Conservation (phyloP, 1,140 invertebrate species). For the Epicauta chinensis region DNA sequence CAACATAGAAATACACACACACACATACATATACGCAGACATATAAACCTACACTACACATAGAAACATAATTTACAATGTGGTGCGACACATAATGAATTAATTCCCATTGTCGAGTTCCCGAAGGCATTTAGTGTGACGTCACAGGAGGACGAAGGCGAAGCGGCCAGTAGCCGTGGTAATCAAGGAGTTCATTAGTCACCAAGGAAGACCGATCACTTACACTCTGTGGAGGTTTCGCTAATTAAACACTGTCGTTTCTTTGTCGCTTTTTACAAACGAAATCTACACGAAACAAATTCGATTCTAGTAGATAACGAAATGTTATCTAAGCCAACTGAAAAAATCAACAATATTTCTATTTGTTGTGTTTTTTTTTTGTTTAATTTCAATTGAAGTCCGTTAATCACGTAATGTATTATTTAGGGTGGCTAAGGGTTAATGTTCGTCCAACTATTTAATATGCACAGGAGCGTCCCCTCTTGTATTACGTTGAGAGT, state of each 20-base stretch:
- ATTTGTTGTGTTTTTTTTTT: no score
- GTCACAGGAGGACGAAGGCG: conserved; percentile 2
- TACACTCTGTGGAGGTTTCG: conserved; percentile 13
- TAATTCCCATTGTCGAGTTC: conserved; percentile 22
- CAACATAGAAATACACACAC: no score
- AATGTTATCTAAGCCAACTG: no score
- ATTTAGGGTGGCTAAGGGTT: not conserved
- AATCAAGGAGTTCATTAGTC: conserved; percentile 25
- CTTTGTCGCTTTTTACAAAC: not conserved
- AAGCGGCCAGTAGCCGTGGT: conserved; percentile 12
- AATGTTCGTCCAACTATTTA: conserved; percentile 2
- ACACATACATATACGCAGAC: no score
- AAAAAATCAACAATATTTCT: no score
- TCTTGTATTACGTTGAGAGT: not conserved
- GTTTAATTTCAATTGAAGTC: no score
- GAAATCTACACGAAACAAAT: no score
- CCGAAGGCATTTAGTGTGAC: conserved; percentile 6
- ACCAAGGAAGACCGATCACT: conserved; percentile 20
- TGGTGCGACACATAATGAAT: conserved; percentile 20
- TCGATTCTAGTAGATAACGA: no score
- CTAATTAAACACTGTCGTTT: conserved; percentile 14
- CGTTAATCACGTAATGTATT: no score
- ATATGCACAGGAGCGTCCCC: conserved; percentile 2
- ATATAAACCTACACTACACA: no score
- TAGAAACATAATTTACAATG: conserved; percentile 20